A percentile compares a stretch with the other conserved stretches of the same genome.
Conservation (phyloP, 2,888 invertebrate species). For the Hyposoter didymator region DNA sequence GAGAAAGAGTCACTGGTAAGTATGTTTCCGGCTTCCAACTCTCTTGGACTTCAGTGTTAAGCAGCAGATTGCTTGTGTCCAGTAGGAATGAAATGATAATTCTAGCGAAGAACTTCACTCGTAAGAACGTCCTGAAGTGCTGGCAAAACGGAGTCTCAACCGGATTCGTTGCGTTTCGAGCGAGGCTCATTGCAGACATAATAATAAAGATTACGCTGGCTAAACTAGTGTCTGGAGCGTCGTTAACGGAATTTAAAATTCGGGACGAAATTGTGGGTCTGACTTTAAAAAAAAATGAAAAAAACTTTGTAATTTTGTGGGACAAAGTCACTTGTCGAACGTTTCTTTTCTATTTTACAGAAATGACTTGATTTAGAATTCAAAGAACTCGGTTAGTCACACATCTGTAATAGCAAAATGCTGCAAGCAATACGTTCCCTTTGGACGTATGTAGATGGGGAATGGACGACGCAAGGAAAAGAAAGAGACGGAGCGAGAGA, state of each 20-base stretch:
- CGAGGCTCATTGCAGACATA: background rate
- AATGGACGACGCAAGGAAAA: background rate
- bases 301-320: background rate
- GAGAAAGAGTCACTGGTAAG: background rate
- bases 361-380: background rate
- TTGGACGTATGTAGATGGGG: background rate
- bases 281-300: background rate
- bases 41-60: background rate
- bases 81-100: background rate
- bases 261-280: background rate
- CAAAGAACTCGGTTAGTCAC: background rate
- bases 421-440: constrained; percentile 1
- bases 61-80: background rate
- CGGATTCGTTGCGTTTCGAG: constrained; percentile 1
- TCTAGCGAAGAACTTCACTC: background rate
- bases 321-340: background rate
- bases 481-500: background rate
- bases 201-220: background rate
- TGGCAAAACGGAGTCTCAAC: background rate
- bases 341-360: background rate
- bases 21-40: background rate
- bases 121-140: background rate
- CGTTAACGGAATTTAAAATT: background rate
- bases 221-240: background rate
- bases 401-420: background rate